Base-by-base conservation (phyloP, 2,888 invertebrate species). In the Eristalinus sepulchralis region DNA sequence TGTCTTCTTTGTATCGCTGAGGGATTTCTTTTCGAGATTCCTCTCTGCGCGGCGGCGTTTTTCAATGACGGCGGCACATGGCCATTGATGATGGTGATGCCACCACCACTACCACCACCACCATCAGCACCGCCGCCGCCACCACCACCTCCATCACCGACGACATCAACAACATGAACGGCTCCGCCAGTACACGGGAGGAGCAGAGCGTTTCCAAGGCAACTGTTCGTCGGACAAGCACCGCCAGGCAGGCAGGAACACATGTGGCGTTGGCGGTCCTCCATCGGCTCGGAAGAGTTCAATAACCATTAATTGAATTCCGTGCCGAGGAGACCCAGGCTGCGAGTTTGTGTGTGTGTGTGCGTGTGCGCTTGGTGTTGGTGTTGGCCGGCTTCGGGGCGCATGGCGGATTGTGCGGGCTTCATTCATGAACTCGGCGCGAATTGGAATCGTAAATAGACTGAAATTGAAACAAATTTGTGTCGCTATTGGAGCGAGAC, bases 231-330 rank as follows among this genome's bases (percentile, higher is more conserved):
- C 64, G 60, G 60, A 17, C 24, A 34, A 57, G 57, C 57, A 24
- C 9, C 57, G 57, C 27, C 27, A 27, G 27, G 2, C 5, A 2
- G 8, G 64, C 27, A 59, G 55, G 31, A 13, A 34, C 27, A 77
- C 84, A 85, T 85, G 81, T 77, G 83, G 83, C 75, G 79, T 76
- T 80, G 75, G 83, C 70, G 83, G 83, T 67, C 55, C 47, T 81
- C 67, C 72, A 24, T 62, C 66, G 70, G 47, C 64, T 62, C 13
- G 63, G 64, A 66, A 6, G 77, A 73, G 85, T 85, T 85, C 85
- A 85, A 85, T 85, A 85, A 73, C 85, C 85, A 78, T 85, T 85
- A 82, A 85, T 85, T 85, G 81, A 78, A 67, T 85, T 82, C 68
- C 13, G 47, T 17, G 47, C 47, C 8, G 47, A 17, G 47, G 47